Evolutionary conservation across 1,140 invertebrate genomes (phyloP), one percentile per base, ranked within the genome.

Genomic region (Atopsyche davidsoni): DNA sequence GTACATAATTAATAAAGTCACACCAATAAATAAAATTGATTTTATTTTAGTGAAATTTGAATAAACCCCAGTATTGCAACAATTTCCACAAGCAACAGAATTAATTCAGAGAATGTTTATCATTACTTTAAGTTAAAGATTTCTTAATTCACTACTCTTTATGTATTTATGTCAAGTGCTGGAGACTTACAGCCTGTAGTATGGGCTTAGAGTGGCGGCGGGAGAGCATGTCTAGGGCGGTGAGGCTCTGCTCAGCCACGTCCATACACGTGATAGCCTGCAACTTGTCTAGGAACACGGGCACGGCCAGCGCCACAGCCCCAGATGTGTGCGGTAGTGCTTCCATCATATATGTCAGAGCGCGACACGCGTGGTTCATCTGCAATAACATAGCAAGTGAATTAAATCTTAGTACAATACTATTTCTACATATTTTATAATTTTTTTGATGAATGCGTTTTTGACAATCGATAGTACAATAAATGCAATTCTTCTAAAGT

Each of bases 221-320:
- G 1, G 94, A 98, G 17, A 98, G 75, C 86, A 96, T 97, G 66
- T 98, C 95, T 16, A 98, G 73, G 1, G 95, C 96, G 3, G 94
- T 96, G 35, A 98, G 75, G 60, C 89, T 91, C 71, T 98, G 95
- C 71, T 98, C 96, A 13, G 95, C 95, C 3, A 98, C 95, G 73
- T 98, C 96, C 92, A 98, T 98, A 67, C 95, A 98, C 58, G 97
- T 94, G 57, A 98, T 98, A 0, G 92, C 89, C 76, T 98, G 92
- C 25, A 98, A 76, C 72, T 98, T 95, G 71, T 94, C 89, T 16
- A 96, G 72, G 71, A 96, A 95, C 4, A 92, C 90, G 2, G 96
- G 96, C 21, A 99, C 89, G 14, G 95, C 95, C 59, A 99, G 92
- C 2, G 96, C 91, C 7, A 99, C 93, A 13, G 97, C 89, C 3